Evolutionary conservation across 2,888 invertebrate genomes (phyloP), one percentile per base, ranked within the genome.

Genomic region (Pollenia angustigena): DNA sequence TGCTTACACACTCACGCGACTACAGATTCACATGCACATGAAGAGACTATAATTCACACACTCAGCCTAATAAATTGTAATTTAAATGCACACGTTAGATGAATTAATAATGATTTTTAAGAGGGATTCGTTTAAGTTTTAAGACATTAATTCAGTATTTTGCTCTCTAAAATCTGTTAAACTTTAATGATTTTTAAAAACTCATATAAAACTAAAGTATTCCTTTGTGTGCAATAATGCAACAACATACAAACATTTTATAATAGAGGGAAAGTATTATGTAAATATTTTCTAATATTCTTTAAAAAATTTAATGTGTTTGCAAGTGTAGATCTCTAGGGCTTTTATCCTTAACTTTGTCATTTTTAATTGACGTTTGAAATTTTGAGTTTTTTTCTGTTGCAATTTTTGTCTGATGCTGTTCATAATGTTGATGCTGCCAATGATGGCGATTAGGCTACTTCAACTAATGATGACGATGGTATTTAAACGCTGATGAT

Each of bases 361-460:
- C 54, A 60, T 44, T 54, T 84, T 84, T 48, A 62, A 84, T 69
- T 84, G 79, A 58, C 58, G 40, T 64, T 58, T 23, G 32, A 46
- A 18, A 64, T 48, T 56, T 50, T 40, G 52, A 50, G 8, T 18
- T 12, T 48, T 32, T 48, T 64, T 68, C 11, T 8, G 12, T 44
- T 52, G 44, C 42, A 42, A 54, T 48, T 7, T 42, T 64, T 60
- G 14, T 32, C 6, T 54, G 18, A 23, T 23, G 16, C 48, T n/a
- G 9, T 8, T 18, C 50, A 32, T 46, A 7, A 9, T 23, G 32
- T 12, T 9, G n/a, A 9, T 76, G 66, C 46, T 66, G 32, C 8
- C 7, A 16, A 32, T 1, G 11, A 58, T 11, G 64, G 9, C 48
- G 58, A 40, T 71, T 32, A 32, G 4, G 32, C 4, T 32, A 32